These are phyloP conservation scores for Nemotelus nigrinus DNA, from an alignment of 2,888 invertebrate species.

Conservation along the genomic window DNA sequence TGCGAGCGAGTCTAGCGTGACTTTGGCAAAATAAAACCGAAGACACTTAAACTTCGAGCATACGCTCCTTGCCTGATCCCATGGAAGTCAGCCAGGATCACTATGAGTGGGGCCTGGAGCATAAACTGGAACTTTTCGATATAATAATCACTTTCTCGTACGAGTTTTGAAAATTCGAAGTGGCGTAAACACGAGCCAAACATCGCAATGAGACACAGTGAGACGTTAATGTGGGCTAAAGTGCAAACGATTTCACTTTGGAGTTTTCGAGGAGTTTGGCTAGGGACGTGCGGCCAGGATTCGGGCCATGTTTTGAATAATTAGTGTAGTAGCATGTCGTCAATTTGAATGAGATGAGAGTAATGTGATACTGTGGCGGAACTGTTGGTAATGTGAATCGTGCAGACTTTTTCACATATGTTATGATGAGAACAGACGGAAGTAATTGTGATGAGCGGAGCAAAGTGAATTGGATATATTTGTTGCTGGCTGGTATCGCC, in stretches of 20 bases:
- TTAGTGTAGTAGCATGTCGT: not conserved
- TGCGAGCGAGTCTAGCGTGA: too few species aligned
- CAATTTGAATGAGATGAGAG: not conserved
- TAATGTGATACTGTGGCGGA: too few species aligned
- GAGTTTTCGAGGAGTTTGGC: constrained; percentile 2
- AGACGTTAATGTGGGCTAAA: not conserved
- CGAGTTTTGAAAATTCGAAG: not conserved
- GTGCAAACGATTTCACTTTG: not conserved
- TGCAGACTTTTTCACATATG: too few species aligned
- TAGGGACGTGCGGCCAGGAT: not conserved
- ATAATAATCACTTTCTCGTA: not conserved
- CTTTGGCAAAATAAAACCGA: too few species aligned
- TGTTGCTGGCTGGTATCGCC: too few species aligned
- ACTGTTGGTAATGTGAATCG: too few species aligned
- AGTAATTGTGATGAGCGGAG: too few species aligned
- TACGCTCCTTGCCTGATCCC: too few species aligned
- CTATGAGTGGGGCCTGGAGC: not conserved
- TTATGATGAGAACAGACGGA: too few species aligned
- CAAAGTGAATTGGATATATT: too few species aligned
- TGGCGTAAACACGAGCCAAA: not conserved
- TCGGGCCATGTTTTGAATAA: constrained; percentile 14
- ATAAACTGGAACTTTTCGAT: not conserved
- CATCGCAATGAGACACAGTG: not conserved
- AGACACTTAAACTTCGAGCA: too few species aligned
- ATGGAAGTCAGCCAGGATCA: too few species aligned